These are phyloP conservation scores for Platygyra sinensis DNA, from an alignment of 64 coral and sea anemone genomes.

Conservation along the genomic window DNA sequence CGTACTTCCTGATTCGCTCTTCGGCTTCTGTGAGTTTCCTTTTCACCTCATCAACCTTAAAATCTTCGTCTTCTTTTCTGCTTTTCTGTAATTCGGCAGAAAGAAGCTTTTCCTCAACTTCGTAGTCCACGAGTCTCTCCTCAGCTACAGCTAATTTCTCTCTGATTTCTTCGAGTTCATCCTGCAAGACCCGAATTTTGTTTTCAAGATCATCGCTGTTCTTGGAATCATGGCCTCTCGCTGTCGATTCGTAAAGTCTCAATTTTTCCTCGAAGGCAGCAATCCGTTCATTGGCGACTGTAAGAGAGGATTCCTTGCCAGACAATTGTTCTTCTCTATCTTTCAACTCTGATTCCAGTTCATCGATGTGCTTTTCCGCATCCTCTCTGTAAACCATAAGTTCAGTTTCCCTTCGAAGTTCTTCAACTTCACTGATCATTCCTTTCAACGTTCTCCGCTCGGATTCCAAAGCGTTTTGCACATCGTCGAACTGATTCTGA, in stretches of 20 bases:
- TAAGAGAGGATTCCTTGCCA: conserved; percentile 11
- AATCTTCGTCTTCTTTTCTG: conserved; percentile 51
- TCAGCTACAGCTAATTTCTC: conserved; percentile 52
- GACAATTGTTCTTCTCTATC: conserved; percentile 10
- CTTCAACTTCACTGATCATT: conserved; percentile 12
- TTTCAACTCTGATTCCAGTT: conserved; percentile 42
- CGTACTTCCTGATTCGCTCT: conserved; percentile 50
- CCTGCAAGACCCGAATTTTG: conserved; percentile 41
- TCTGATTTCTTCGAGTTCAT: conserved; percentile 54
- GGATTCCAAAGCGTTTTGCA: conserved; percentile 13
- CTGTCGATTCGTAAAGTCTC: conserved; percentile 17
- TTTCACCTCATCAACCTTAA: conserved; percentile 60
- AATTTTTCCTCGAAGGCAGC: conserved; percentile 55
- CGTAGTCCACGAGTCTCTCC: conserved; percentile 67
- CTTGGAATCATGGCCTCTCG: conserved; percentile 7
- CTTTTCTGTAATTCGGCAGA: conserved; percentile 75
- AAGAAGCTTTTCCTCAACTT: conserved; percentile 77
- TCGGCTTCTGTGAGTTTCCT: conserved; percentile 45
- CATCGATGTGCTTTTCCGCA: neutral
- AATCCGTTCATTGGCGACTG: conserved; percentile 40
- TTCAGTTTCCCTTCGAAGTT: neutral
- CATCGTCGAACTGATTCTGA: neutral
- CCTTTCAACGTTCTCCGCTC: neutral
- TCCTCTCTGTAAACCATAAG: conserved; percentile 37
- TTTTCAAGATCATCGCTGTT: conserved; percentile 33